Base-by-base conservation (phyloP, 35 echinoderm and acorn worm genomes). In the Amphiura filiformis region DNA sequence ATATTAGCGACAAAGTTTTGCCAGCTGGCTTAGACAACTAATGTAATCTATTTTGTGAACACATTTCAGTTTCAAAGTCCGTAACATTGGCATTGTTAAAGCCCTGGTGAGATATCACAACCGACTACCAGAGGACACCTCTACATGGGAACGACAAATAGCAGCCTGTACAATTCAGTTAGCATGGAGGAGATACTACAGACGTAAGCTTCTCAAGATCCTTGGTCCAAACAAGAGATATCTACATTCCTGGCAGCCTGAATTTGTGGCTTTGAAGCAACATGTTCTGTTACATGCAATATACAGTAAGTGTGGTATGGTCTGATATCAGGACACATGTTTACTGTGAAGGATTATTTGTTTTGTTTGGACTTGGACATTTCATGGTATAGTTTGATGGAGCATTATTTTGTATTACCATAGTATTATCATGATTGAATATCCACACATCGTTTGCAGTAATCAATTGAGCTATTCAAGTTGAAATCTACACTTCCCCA, bases 221-320 rank as follows among this genome's bases (percentile, higher is more conserved):
- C 78, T 88, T 26, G 87, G 81, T 20, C 75, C 76, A 31, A 77
- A 84, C 65, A 84, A 40, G 56, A 56, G 38, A 14, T 35, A 89
- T 13, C 31, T 93, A 0, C 91, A 93, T 35, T 89, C 86, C 0
- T 89, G 83, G 78, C 38, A 89, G 39, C 92, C 92, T 4, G 38
- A 86, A 28, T 76, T 94, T 17, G 75, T 86, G 38, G 88, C 88
- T 31, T 57, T 87, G 7, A 94, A 77, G 42, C 92, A 94, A 77
- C 23, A 41, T 3, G 36, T 82, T 0, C 31, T 86, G 17, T n/a
- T 94, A 39, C 81, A 90, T 20, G 84, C 87, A 57, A 84, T 90
- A 36, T 94, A 94, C 40, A 80, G 88, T 90, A 39, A 83, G 81
- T 90, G 15, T 11, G 22, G 42, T 35, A 65, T 49, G 13, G n/a